Evolutionary conservation across 1,140 invertebrate species (phyloP).

Genomic region (Glossosoma conforme): DNA sequence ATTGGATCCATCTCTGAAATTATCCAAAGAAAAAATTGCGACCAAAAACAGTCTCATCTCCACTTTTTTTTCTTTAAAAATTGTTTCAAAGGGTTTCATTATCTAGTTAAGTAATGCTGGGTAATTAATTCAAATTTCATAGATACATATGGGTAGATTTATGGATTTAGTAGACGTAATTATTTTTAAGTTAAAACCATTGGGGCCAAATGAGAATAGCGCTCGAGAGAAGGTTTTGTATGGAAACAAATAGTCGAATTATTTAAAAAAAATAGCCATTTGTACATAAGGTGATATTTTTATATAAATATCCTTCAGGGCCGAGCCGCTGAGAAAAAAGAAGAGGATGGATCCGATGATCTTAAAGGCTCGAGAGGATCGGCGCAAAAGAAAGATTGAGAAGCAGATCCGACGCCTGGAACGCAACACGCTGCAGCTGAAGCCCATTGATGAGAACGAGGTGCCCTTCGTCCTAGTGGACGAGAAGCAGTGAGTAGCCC

Average conservation of each 20-base stretch:
- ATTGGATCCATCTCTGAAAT: no score
- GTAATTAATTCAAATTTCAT: no score
- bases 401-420: conserved; percentile 76
- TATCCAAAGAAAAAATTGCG: no score
- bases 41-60: no score
- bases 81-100: no score
- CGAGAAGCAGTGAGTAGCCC: conserved; percentile 55
- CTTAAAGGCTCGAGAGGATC: conserved; percentile 71
- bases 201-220: no score
- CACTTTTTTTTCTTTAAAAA: no score
- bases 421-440: conserved; percentile 69
- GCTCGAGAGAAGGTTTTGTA: no score
- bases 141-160: no score
- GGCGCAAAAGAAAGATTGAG: conserved; percentile 73
- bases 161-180: background rate
- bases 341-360: conserved; percentile 77
- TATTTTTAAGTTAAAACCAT: background rate
- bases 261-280: no score
- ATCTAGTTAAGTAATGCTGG: no score
- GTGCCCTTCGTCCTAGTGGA: conserved; percentile 61
- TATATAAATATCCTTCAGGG: conserved; percentile 33
- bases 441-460: conserved; percentile 79
- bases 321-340: conserved; percentile 85
- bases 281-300: background rate
- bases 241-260: no score